Conservation (phyloP, 2,113 vertebrate genomes). For the Cettia cetti region DNA sequence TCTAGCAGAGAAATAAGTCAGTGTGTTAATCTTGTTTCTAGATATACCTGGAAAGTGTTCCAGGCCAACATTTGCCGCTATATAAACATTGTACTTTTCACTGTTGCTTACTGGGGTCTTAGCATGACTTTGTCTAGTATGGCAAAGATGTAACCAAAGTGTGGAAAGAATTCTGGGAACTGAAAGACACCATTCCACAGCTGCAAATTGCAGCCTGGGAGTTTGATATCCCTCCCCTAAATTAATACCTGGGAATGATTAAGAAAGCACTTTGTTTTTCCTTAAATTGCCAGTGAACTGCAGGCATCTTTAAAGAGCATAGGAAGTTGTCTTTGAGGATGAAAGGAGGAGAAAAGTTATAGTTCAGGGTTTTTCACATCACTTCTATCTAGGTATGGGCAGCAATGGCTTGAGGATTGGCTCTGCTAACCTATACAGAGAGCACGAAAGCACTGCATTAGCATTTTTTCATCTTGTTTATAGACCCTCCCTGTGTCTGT, state of each 20-base stretch:
- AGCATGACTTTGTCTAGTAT: not conserved
- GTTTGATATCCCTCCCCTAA: not conserved
- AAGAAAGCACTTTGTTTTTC: not conserved
- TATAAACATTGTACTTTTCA: not conserved
- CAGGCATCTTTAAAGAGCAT: not conserved
- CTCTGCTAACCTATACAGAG: not conserved
- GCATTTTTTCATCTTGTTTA: not conserved
- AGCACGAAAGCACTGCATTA: not conserved
- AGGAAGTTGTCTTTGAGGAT: not conserved
- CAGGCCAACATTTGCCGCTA: not conserved
- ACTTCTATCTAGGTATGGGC: not conserved
- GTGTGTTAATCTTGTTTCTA: not conserved
- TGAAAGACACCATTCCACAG: not conserved
- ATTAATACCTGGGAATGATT: not conserved
- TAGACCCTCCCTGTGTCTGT: not conserved
- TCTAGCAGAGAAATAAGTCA: not conserved
- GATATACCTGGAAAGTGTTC: not conserved
- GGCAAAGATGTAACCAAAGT: not conserved
- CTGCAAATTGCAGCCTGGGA: not conserved
- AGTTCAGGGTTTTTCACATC: accelerated
- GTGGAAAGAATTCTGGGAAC: not conserved
- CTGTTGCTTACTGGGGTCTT: not conserved
- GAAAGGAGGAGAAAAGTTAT: not conserved
- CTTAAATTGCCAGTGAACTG: not conserved
- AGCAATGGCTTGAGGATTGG: not conserved